These are phyloP conservation scores for Tigriopus californicus DNA, from an alignment of 2,888 invertebrate species.

Conservation along the genomic window DNA sequence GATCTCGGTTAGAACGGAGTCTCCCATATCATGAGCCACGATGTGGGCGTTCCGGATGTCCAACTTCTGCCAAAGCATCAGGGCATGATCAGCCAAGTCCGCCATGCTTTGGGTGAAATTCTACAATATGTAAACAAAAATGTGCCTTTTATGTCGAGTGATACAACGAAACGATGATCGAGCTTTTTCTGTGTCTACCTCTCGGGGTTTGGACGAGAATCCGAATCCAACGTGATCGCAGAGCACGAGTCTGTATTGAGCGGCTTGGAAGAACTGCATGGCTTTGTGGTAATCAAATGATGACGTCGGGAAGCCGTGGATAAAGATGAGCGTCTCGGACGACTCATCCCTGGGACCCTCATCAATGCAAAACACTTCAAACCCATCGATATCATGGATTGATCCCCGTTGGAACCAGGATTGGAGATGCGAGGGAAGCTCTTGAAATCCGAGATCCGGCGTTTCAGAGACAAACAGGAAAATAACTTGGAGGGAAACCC, in stretches of 20 bases:
- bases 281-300: not conserved
- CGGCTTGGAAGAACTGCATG: not conserved
- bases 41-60: constrained; percentile 2
- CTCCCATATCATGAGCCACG: constrained; percentile 14
- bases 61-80: not conserved
- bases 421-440: no score
- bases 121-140: no score
- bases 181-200: no score
- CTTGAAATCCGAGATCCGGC: no score
- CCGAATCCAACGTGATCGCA: constrained; percentile 7
- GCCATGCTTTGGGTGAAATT: not conserved
- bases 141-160: no score
- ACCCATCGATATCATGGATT: no score
- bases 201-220: not conserved
- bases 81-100: constrained; percentile 6
- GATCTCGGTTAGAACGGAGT: constrained; percentile 9
- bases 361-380: no score
- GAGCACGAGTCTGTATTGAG: not conserved
- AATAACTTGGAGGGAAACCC: no score
- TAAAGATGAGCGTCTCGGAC: not conserved
- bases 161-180: no score
- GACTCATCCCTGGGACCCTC: no score
- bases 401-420: no score
- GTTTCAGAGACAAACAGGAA: no score
- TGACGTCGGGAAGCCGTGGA: constrained; percentile 5